Evolutionary conservation across 2,888 invertebrate species (phyloP), one percentile per base, ranked within the genome.

Genomic region (Coelopa pilipes): DNA sequence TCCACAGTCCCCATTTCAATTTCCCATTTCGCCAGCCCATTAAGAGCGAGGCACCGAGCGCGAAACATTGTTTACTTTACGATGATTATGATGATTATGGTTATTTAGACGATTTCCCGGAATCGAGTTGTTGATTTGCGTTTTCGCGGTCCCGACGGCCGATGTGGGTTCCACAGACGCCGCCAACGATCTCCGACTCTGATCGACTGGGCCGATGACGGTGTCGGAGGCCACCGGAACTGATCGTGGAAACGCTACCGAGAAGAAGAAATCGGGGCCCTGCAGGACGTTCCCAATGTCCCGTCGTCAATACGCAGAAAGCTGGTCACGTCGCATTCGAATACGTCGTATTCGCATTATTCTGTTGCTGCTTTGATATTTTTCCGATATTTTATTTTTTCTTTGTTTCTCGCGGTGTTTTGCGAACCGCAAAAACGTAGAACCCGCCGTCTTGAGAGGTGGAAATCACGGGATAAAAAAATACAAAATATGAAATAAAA

Each of bases 51-150:
- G 13, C 34, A 7, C 4, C n/a, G n/a, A 53, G 10, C 53, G n/a
- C 53, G 34, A 53, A 53, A 53, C 53, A 53, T 53, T 53, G 53
- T 53, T 53, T 53, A 53, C 13, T 15, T 53, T 53, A 15, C 3
- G 2, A 13, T 53, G 13, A 2, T 62, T 62, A 15, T 13, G 2
- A 13, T 53, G 13, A 2, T 62, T 62, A 62, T 62, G 62, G 34
- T 62, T 62, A 62, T 62, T 62, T 62, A 62, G 62, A 62, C 45
- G n/a, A 62, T 62, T 62, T 62, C 62, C 62, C 34, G 62, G 34
- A 62, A 62, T 62, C 62, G 45, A n/a, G 34, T 62, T n/a, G n/a
- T 62, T 45, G n/a, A 62, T 62, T 62, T 62, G 34, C 45, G 45
- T 62, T 62, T 62, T 62, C 57, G 24, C 24, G 13, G 2, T 59